phyloP scores from a whole-genome alignment of 92 coral and sea anemone species.

The Epizoanthus illoricatus region DNA sequence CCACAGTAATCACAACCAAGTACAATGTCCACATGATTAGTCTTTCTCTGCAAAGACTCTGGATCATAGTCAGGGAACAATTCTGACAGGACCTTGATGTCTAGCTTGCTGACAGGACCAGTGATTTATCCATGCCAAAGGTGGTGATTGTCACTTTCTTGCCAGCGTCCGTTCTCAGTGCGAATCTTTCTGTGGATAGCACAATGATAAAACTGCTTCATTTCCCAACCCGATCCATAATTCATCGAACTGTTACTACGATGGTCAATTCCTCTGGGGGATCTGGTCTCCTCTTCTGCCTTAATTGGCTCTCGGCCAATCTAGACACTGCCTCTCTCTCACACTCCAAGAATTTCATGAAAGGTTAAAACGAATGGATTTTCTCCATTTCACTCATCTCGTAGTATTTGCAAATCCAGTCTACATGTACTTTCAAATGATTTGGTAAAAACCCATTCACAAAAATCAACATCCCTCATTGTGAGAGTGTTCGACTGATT shows the following conservation, averaged over 20 bases:
- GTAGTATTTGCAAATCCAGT: no score
- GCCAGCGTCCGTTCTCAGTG: constrained; percentile 49
- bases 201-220: constrained; percentile 52
- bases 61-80: constrained; percentile 67
- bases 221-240: constrained; percentile 32
- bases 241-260: constrained; percentile 26
- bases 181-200: constrained; percentile 52
- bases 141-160: constrained; percentile 54
- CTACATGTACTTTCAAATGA: no score
- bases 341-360: no score
- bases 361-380: no score
- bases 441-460: no score
- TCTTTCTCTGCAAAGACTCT: constrained; percentile 64
- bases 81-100: constrained; percentile 42
- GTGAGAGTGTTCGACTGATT: constrained; percentile 48
- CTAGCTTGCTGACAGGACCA: constrained; percentile 57
- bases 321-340: constrained; percentile 62
- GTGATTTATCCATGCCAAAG: constrained; percentile 69
- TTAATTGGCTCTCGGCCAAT: constrained; percentile 57
- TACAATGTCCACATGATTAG: constrained; percentile 48
- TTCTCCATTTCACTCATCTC: no score
- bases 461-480: constrained; percentile 65
- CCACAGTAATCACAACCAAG: constrained; percentile 68
- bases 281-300: neutral
- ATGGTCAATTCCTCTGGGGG: neutral